Evolutionary conservation across 2,888 invertebrate genomes (phyloP).

Genomic region (Drosophila mettleri): DNA sequence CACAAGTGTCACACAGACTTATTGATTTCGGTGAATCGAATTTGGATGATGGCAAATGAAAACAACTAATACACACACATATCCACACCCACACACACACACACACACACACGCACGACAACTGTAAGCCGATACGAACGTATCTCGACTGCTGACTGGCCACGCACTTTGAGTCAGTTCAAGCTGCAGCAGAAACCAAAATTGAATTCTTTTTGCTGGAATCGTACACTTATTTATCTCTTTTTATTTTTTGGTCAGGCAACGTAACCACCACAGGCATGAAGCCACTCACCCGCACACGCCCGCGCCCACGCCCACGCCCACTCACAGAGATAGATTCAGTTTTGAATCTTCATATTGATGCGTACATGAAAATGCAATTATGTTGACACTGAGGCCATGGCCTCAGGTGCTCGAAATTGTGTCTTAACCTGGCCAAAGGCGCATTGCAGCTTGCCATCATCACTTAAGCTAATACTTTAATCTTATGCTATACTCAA

Average conservation of each 20-base stretch:
- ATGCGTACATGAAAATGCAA: constrained; percentile 37
- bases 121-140: neutral
- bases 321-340: neutral
- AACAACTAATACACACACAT: constrained; percentile 10
- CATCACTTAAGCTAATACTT: neutral
- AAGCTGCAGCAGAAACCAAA: constrained; percentile 34
- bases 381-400: constrained; percentile 24
- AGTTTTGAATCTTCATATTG: constrained; percentile 7
- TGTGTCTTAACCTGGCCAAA: neutral
- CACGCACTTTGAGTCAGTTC: constrained; percentile 16
- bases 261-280: constrained; percentile 18
- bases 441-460: neutral
- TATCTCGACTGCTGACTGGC: constrained; percentile 9
- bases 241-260: neutral
- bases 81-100: neutral
- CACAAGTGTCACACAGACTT: constrained; percentile 74
- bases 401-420: constrained; percentile 23
- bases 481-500: neutral
- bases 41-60: constrained; percentile 35
- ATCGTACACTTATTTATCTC: constrained; percentile 47
- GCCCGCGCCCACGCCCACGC: too few species aligned
- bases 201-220: constrained; percentile 40
- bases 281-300: constrained; percentile 4
- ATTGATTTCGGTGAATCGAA: constrained; percentile 61
- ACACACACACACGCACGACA: neutral